Conservation (phyloP, 2,113 vertebrate species). For the Halichoeres trimaculatus region DNA sequence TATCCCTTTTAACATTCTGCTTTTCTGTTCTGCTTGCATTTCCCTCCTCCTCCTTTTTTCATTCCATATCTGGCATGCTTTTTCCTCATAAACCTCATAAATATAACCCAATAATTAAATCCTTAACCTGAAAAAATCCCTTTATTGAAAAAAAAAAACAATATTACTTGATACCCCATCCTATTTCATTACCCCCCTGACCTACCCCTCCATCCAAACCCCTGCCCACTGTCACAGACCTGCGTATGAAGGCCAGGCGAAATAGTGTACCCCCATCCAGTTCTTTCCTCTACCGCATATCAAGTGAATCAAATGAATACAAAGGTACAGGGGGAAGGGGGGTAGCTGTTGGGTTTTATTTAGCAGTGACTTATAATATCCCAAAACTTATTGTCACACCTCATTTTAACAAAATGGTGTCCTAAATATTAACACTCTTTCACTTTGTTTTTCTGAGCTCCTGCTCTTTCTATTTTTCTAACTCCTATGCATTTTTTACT, state of each 20-base stretch:
- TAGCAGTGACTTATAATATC: background rate
- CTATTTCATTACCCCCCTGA: background rate
- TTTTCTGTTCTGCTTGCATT: conserved; percentile 27
- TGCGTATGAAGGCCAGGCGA: conserved; percentile 78
- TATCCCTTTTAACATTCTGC: conserved; percentile 30
- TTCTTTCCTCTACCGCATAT: conserved; percentile 80
- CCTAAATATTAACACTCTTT: background rate
- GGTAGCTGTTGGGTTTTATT: background rate
- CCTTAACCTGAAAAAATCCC: conserved; percentile 1
- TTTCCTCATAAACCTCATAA: background rate
- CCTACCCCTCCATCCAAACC: background rate
- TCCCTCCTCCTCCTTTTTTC: conserved; percentile 16
- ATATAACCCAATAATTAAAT: background rate
- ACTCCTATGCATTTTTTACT: conserved; percentile 21
- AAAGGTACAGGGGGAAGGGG: conserved; percentile 72
- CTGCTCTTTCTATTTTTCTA: conserved; percentile 6
- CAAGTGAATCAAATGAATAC: conserved; percentile 70
- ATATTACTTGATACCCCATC: background rate
- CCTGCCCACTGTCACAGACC: conserved; percentile 72
- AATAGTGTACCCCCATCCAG: conserved; percentile 72
- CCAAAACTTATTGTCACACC: too few relatives aligned
- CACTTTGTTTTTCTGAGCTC: background rate
- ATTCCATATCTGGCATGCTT: conserved; percentile 6
- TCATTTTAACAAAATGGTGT: too few relatives aligned
- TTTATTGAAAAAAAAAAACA: background rate